phyloP scores from a whole-genome alignment of 2,888 invertebrate species.

The Leptarthrus brevirostris region DNA sequence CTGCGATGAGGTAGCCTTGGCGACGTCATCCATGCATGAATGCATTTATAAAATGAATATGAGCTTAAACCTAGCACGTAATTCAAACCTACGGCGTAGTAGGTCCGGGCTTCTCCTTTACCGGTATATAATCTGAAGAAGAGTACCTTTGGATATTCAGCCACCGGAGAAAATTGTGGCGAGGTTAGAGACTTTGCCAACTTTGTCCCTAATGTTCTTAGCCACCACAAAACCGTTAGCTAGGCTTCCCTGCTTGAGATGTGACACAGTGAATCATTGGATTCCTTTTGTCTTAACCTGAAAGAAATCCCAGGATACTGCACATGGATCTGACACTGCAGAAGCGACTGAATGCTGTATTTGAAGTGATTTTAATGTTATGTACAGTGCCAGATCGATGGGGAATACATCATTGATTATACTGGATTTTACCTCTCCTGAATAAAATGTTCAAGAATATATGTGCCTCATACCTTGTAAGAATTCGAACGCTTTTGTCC shows the following conservation, averaged over 20 bases:
- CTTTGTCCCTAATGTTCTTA: slow-evolving; percentile 17
- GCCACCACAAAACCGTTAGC: slow-evolving; percentile 6
- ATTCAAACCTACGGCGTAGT: slow-evolving; percentile 28
- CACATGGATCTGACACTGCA: slow-evolving; percentile 18
- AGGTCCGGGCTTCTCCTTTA: background rate
- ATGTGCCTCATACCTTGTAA: too few species aligned
- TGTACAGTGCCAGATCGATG: background rate
- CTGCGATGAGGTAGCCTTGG: too few species aligned
- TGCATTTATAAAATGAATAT: slow-evolving; percentile 45
- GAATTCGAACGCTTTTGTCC: background rate
- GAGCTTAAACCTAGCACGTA: slow-evolving; percentile 39
- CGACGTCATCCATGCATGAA: slow-evolving; percentile 16
- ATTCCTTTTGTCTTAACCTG: slow-evolving; percentile 30
- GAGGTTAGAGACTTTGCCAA: background rate
- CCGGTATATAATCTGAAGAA: background rate
- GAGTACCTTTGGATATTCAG: too few species aligned
- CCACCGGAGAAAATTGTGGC: too few species aligned
- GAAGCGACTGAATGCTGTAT: background rate
- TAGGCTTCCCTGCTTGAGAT: slow-evolving; percentile 12
- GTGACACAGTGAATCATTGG: slow-evolving; percentile 26
- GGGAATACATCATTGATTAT: slow-evolving; percentile 1
- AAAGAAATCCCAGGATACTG: background rate
- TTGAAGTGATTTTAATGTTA: slow-evolving; percentile 3
- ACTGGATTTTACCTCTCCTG: background rate
- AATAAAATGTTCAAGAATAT: too few species aligned